Evolutionary conservation across 2,113 vertebrate species (phyloP).

Genomic region (Lutjanus erythropterus): DNA sequence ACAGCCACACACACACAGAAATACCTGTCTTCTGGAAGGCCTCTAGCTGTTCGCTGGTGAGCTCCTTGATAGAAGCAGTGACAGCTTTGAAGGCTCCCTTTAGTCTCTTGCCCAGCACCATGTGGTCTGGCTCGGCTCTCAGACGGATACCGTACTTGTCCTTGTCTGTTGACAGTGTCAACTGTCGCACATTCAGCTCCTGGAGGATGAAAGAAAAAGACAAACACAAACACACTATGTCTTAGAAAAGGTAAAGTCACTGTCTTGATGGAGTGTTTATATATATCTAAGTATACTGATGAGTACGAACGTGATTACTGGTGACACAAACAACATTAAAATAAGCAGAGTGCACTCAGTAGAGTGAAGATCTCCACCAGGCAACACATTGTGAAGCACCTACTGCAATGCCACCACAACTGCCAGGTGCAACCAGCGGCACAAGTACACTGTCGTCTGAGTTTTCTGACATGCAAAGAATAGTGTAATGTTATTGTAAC

Average conservation of each 20-base stretch:
- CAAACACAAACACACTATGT: background rate
- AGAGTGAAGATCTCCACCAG: too few relatives aligned
- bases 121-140: constrained; percentile 96
- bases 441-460: too few relatives aligned
- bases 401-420: too few relatives aligned
- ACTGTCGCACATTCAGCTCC: constrained; percentile 95
- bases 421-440: too few relatives aligned
- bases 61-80: constrained; percentile 91
- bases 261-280: constrained; percentile 1
- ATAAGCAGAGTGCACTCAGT: too few relatives aligned
- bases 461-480: too few relatives aligned
- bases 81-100: constrained; percentile 94
- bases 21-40: constrained; percentile 92
- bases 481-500: too few relatives aligned
- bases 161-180: constrained; percentile 95
- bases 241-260: constrained; percentile 8
- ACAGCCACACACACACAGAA: background rate
- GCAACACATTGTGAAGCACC: too few relatives aligned
- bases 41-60: constrained; percentile 92
- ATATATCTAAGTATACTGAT: background rate
- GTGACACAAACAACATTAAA: background rate
- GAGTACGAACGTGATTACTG: background rate
- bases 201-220: constrained; percentile 61
- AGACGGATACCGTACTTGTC: constrained; percentile 91
- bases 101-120: constrained; percentile 96